Evolutionary conservation across 2,888 invertebrate genomes (phyloP), one percentile per base, ranked within the genome.

Genomic region (Eupeodes latifasciatus): DNA sequence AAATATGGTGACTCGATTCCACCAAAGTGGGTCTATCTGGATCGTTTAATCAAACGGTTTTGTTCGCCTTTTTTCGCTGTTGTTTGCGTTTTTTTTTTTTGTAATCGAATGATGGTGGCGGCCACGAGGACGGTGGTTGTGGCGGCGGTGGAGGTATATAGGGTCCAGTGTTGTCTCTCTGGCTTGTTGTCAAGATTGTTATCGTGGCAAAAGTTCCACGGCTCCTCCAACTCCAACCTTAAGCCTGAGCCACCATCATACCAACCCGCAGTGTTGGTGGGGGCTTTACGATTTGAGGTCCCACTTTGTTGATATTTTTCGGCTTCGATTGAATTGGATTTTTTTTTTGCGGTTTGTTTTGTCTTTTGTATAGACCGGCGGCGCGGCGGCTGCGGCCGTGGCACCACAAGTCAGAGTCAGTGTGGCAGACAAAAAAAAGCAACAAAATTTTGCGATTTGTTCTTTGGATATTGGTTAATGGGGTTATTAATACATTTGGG

Each of bases 401-500:
- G 80, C 84, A 75, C 55, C 27, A 80, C 12, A 36, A 34, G 10
- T 40, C 66, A 40, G 34, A 36, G 59, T 57, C 59, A 77, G 53
- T 55, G 77, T 40, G 62, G 40, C 77, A 47, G 49, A 14, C 14
- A 47, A 44, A 9, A 27, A 19, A 40, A 51, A 49, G 72, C 67
- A 72, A 47, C 72, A 77, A 55, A 55, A 51, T 59, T 76, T 85
- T 62, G 72, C 88, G 88, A 88, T 88, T 88, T 88, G 85, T 85
- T 78, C 85, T 49, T 36, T 74, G 80, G 81, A 81, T 85, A 88
- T 88, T 88, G 88, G 88, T 62, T 88, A 85, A 88, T 88, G 81
- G 88, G 88, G 88, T 88, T 88, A 88, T 88, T 88, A 88, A 85
- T 85, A 88, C 66, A 81, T 88, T 88, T 85, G 62, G 75, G 81